Evolutionary conservation across 2,797 vertebrate genomes (phyloP), one percentile per base, ranked within the genome.

Genomic region (Loris lydekkerianus): DNA sequence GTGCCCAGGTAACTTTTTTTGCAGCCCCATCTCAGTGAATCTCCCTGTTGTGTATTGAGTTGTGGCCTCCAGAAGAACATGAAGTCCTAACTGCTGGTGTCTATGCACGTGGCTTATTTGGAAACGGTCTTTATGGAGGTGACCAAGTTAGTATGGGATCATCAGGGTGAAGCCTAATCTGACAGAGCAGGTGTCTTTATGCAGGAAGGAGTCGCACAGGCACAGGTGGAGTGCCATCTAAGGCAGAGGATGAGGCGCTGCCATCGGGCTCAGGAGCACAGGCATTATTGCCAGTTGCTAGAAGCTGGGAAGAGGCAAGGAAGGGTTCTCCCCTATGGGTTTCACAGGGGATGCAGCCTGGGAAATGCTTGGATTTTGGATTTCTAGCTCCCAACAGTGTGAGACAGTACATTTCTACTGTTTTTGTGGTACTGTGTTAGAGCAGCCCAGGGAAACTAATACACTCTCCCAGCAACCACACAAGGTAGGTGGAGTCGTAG

Each of bases 391-490:
- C 43, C 0, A 10, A 31, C 53, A 37, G 80, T 13, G 3, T 17
- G 5, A 60, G 63, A 40, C 4, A n/a, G 1, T 43, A 61, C 5
- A 11, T 46, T 61, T 29, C 65, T 72, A 2, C 65, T 78, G 40
- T 82, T 61, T 53, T 46, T 43, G 53, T 67, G 94, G 40, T 43
- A 15, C 7, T 17, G 21, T 75, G 27, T 75, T 73, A 11, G 2
- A 34, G 53, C 7, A 58, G 8, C 27, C 37, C 73, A 34, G 18
- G 67, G 63, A 88, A 93, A 46, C 23, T 2, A 40, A 31, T 10
- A 8, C 0, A 18, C 10, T 37, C n/a, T 23, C 10, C 17, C 34
- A 15, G 17, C 1, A 29, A 53, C 20, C 2, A 0, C 7, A 10
- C 1, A 9, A 76, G 23, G n/a, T 43, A 27, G n/a, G 25, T 43